A percentile compares a stretch with the other conserved stretches of the same genome.
Evolutionary conservation across 2,797 vertebrate species (phyloP).

Genomic region (Anas flavirostris): DNA sequence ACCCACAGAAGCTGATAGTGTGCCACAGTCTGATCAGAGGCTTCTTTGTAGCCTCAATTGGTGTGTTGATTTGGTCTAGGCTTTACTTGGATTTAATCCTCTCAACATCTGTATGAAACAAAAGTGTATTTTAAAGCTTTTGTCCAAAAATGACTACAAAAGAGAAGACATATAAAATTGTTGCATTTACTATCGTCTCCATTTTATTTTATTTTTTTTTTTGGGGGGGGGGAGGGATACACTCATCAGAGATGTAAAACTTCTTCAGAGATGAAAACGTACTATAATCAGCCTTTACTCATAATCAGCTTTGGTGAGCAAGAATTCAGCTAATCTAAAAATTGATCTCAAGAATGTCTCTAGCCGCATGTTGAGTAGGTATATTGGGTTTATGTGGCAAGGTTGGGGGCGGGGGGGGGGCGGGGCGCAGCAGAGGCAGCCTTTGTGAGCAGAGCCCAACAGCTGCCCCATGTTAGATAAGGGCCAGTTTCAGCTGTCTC

Average conservation of each 20-base stretch:
- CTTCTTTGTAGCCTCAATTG: not conserved
- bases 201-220: not conserved
- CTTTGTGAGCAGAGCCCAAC: too few species aligned
- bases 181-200: not conserved
- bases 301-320: conserved; percentile 25
- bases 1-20: not conserved
- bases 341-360: conserved; percentile 13
- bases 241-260: not conserved
- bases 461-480: too few species aligned
- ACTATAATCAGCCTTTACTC: conserved; percentile 42
- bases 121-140: conserved; percentile 12
- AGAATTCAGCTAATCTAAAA: conserved; percentile 34
- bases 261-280: conserved; percentile 38
- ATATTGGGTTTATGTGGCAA: too few species aligned
- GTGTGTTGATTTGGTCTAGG: not conserved
- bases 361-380: not conserved
- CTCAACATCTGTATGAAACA: not conserved
- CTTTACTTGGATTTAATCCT: not conserved
- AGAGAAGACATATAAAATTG: not conserved
- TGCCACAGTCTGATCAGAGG: not conserved
- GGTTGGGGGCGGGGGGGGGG: too few species aligned
- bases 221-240: too few species aligned
- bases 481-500: too few species aligned
- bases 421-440: too few species aligned
- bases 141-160: conserved; percentile 31